A percentile compares a stretch with the other conserved stretches of the same genome.
These are phyloP conservation scores for Onychostoma macrolepis DNA, from an alignment of 2,113 vertebrate species.

Conservation along the genomic window DNA sequence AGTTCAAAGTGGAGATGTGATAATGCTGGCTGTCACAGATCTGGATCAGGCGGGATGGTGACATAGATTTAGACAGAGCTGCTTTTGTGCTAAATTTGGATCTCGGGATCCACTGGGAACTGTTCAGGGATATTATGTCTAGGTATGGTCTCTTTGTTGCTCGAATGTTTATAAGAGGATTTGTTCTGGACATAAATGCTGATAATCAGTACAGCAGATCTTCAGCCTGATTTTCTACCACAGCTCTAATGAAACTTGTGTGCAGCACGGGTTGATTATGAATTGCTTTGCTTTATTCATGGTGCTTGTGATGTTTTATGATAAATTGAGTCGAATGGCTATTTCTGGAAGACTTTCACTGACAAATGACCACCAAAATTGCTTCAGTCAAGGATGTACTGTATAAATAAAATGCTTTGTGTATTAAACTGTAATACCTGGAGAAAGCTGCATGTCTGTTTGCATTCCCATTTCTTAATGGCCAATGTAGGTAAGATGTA, in stretches of 20 bases:
- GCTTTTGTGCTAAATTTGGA: conserved; percentile 46
- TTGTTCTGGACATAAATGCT: conserved; percentile 19
- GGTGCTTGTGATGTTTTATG: neutral
- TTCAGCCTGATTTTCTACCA: conserved; percentile 4
- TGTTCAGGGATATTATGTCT: conserved; percentile 26
- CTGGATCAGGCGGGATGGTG: conserved; percentile 42
- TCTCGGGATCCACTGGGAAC: conserved; percentile 37
- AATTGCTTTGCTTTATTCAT: neutral
- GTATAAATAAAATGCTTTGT: neutral
- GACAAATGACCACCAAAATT: neutral
- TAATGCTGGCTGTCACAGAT: conserved; percentile 36
- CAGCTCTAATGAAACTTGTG: neutral
- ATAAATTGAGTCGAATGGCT: neutral
- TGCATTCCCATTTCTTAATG: neutral
- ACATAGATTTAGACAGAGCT: conserved; percentile 44
- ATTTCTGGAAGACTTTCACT: neutral
- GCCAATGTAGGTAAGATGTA: neutral
- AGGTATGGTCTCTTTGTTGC: conserved; percentile 23
- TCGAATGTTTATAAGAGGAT: conserved; percentile 27
- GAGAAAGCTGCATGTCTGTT: neutral
- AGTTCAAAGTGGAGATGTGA: conserved; percentile 28
- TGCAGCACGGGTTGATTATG: neutral
- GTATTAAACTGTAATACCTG: neutral
- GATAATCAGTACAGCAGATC: conserved; percentile 28
- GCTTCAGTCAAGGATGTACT: neutral